A percentile compares a stretch with the other conserved stretches of the same genome.
Conservation (phyloP, 2,888 invertebrate species). For the Drosophila sordidapex region DNA sequence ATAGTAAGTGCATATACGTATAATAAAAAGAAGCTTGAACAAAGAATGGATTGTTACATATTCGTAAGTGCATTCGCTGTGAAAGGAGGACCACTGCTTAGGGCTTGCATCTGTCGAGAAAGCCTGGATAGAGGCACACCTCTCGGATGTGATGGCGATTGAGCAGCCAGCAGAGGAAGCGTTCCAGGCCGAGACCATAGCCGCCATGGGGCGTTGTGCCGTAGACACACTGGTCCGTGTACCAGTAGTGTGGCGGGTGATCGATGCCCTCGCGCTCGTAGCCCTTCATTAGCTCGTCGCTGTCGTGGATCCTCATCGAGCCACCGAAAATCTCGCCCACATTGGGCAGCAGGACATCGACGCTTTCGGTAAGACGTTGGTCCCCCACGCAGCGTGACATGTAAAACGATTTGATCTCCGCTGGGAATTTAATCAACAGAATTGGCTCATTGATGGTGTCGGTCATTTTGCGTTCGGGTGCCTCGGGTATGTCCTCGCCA, state of each 20-base stretch:
- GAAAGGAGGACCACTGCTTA: no score
- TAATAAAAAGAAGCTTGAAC: no score
- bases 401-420: slow-evolving; percentile 98
- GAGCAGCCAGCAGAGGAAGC: no score
- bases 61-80: no score
- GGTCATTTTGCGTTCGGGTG: slow-evolving; percentile 99
- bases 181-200: slow-evolving; percentile 88
- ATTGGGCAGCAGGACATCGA: slow-evolving; percentile 97
- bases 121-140: no score
- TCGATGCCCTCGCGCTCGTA: slow-evolving; percentile 96
- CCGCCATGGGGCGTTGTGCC: slow-evolving; percentile 99
- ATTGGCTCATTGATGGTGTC: slow-evolving; percentile 98
- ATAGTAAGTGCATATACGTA: no score
- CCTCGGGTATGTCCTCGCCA: slow-evolving; percentile 99
- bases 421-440: slow-evolving; percentile 97
- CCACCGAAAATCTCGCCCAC: slow-evolving; percentile 99
- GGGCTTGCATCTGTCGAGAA: no score
- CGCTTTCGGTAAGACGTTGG: slow-evolving; percentile 95
- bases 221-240: slow-evolving; percentile 98
- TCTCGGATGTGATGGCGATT: no score
- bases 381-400: slow-evolving; percentile 97
- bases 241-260: slow-evolving; percentile 98
- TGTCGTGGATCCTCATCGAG: slow-evolving; percentile 98
- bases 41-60: no score
- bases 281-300: slow-evolving; percentile 88